Evolutionary conservation across 2,888 invertebrate genomes (phyloP), one percentile per base, ranked within the genome.

Genomic region (Pasiphila rectangulata): DNA sequence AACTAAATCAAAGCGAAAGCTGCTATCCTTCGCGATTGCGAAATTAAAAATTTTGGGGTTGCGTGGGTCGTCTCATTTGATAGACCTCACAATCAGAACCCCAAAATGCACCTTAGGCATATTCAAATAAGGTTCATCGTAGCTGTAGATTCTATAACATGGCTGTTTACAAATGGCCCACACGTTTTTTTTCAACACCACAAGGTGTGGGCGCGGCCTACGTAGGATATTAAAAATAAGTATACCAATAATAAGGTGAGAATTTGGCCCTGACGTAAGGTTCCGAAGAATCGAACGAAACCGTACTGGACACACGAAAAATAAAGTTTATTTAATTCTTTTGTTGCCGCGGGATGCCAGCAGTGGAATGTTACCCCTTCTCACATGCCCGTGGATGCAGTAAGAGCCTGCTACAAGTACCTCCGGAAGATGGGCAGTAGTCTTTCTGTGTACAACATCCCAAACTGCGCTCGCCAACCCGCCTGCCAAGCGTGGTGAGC

Each of bases 151-250:
- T 57, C 58, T 67, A 53, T 74, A 67, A 46, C 5, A 10, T 17
- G 35, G 9, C 10, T 51, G 51, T 75, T 72, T 74, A 75, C 76
- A 67, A 72, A 59, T 67, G 66, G 67, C 79, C 80, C 78, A 82
- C 78, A 82, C 79, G 77, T 69, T 75, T 75, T 81, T 48, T 82
- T 76, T 72, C 67, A 65, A 65, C 64, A 62, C 64, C 51, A 64
- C 56, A 56, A 63, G 63, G 66, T 67, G 83, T 82, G 76, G 84
- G 84, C 76, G 80, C 80, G 59, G 64, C 82, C 82, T 81, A 83
- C 83, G 70, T 75, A 56, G 46, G 58, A 59, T 59, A 63, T 75
- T 71, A 70, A 75, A 73, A 76, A 75, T 67, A 64, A 61, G 61
- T 68, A 69, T 70, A 59, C 58, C 71, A 71, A 32, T 27, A 27